Evolutionary conservation across 2,797 vertebrate species (phyloP).

Genomic region (Sardinella longiceps): DNA sequence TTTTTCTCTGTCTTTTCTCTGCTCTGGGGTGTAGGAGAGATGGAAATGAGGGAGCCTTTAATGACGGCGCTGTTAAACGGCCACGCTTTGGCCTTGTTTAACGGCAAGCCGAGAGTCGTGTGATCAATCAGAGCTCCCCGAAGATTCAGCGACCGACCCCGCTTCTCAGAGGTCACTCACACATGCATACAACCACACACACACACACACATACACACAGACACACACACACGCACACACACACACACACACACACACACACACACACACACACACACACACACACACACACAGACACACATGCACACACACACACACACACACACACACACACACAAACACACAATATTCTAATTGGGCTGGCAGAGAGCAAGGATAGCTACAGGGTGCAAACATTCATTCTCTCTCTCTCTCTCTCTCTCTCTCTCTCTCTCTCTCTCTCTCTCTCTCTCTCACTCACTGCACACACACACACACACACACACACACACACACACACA

Average conservation of each 20-base stretch:
- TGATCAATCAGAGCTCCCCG: conserved; percentile 20
- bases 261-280: too few relatives aligned
- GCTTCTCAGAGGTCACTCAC: conserved; percentile 48
- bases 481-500: background rate
- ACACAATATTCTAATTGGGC: conserved; percentile 57
- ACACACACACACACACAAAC: too few relatives aligned
- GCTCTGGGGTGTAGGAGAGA: background rate
- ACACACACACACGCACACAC: too few relatives aligned
- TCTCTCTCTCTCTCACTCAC: background rate
- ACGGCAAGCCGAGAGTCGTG: background rate
- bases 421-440: too few relatives aligned
- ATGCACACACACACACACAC: too few relatives aligned
- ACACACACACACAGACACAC: too few relatives aligned
- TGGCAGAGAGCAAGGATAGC: conserved; percentile 48
- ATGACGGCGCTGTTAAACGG: conserved; percentile 46
- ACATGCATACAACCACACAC: too few relatives aligned
- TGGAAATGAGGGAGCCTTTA: conserved; percentile 27
- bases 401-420: too few relatives aligned
- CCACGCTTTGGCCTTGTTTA: background rate
- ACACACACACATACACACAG: too few relatives aligned
- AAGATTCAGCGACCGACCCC: conserved; percentile 29
- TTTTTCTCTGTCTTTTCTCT: background rate
- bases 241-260: too few relatives aligned
- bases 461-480: background rate
- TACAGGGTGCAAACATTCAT: conserved; percentile 33